Base-by-base conservation (phyloP, 2,113 vertebrate species). In the Eolophus roseicapilla region DNA sequence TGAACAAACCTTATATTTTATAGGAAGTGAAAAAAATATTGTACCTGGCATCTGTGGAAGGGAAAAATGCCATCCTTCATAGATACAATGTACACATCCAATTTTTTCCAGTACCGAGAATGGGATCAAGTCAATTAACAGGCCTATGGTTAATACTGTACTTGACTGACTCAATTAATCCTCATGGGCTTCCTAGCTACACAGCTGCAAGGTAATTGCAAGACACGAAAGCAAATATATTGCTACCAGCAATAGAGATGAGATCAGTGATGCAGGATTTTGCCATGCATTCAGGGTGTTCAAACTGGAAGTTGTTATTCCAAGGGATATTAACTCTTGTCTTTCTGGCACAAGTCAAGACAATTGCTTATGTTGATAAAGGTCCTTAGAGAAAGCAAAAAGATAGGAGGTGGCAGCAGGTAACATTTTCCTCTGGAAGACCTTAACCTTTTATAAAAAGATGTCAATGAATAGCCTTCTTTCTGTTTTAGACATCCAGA, bases 101-200 rank as follows among this genome's bases (percentile, higher is more conserved):
- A 17, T 76, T 52, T 87, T 86, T 80, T 65, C 35, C 64, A 69
- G 18, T 27, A 64, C 44, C 24, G 15, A 59, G 14, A 39, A 47
- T 12, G 13, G 43, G 12, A 63, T 76, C 5, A 73, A 37, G 81
- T 83, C 44, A 93, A 47, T 96, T 93, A 88, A 78, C 4, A 88
- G 15, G 5, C 28, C 3, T 16, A 28, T 44, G 86, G 31, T 3
- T 70, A 74, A 57, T 55, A 60, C 9, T 1, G 13, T 41, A 20
- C 33, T 69, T 69, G 87, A 78, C 15, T 49, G 47, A 75, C 19
- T 83, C 25, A 44, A 27, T 88, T 86, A 67, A 75, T 89, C 68
- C 87, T 44, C 29, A 18, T 60, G 29, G 71, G 31, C 84, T 92
- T 92, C 44, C 71, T 78, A 70, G 31, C 52, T 88, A 47, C 71